Base-by-base conservation (phyloP, 1,140 invertebrate species). In the Penaeus indicus region DNA sequence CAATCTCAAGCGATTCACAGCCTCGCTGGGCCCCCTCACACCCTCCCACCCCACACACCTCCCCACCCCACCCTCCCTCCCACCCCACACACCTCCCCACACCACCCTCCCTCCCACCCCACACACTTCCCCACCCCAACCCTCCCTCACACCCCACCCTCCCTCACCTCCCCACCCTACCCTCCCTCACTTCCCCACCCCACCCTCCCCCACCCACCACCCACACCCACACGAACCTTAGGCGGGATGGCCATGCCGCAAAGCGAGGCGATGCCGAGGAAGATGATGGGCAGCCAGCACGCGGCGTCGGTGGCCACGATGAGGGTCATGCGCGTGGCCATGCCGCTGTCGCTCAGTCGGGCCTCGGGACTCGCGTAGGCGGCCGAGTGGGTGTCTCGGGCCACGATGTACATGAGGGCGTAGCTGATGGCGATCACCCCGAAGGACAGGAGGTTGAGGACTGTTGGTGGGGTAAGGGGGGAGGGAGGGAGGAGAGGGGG, bases 291-390 rank as follows among this genome's bases (percentile, higher is more conserved):
- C 32, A 94, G 92, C 94, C 94, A 95, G 87, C 94, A 95, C 25
- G 93, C 93, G 86, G 94, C 94, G 88, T 94, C 94, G 0, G 94
- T 94, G 77, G 94, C 93, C 1, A 95, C 94, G 67, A 95, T 93
- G 21, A 94, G 89, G 5, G 94, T 94, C 94, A 95, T 94, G 64
- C 94, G 91, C 86, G 92, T 92, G 1, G 94, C 94, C 94, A 95
- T 94, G 22, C 69, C 0, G 93, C 93, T 25, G 92, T 92, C 80
- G 94, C 94, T 16, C 92, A 92, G n/a, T 91, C 93, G 92, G 62
- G 92, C 25, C 69, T 22, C 69, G 7, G 69, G 69, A 27, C 69
- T 38, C 1, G 22, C 62, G 38, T 60, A 84, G 0, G 93, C 93
- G 27, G 94, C 94, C 78, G 92, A 92, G 79, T 93, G 92, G 0